Conservation (phyloP, 1,140 invertebrate genomes). For the Sinonovacula constricta region DNA sequence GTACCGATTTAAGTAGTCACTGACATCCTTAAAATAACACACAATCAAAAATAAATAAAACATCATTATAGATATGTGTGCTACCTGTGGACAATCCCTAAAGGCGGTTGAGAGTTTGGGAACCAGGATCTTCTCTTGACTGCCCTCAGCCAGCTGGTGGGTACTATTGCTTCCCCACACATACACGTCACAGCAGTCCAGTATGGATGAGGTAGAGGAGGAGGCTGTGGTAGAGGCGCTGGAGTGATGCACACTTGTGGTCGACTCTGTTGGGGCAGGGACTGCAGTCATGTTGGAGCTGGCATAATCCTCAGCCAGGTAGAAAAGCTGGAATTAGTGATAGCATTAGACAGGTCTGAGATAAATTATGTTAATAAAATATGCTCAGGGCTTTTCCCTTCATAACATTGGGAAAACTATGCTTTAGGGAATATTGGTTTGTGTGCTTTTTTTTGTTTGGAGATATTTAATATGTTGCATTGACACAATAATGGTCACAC, state of each 20-base stretch:
- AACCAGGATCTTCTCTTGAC: slow-evolving; percentile 82
- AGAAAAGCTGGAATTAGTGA: slow-evolving; percentile 79
- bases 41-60: slow-evolving; percentile 15
- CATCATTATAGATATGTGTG: background rate
- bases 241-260: slow-evolving; percentile 62
- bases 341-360: too few relatives aligned
- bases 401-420: too few relatives aligned
- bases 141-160: slow-evolving; percentile 83
- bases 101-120: slow-evolving; percentile 82
- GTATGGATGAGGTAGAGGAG: slow-evolving; percentile 5
- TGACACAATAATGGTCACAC: too few relatives aligned
- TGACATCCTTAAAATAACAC: too few relatives aligned
- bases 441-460: too few relatives aligned
- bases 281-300: background rate
- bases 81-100: slow-evolving; percentile 82
- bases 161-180: slow-evolving; percentile 86
- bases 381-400: too few relatives aligned
- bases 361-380: too few relatives aligned
- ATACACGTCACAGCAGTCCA: slow-evolving; percentile 81
- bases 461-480: too few relatives aligned
- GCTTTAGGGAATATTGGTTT: background rate
- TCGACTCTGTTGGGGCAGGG: background rate
- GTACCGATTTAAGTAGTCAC: too few relatives aligned
- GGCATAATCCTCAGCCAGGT: slow-evolving; percentile 78
- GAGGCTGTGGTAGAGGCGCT: slow-evolving; percentile 53